phyloP scores from a whole-genome alignment of 2,113 vertebrate genomes.

The Heterocephalus glaber region DNA sequence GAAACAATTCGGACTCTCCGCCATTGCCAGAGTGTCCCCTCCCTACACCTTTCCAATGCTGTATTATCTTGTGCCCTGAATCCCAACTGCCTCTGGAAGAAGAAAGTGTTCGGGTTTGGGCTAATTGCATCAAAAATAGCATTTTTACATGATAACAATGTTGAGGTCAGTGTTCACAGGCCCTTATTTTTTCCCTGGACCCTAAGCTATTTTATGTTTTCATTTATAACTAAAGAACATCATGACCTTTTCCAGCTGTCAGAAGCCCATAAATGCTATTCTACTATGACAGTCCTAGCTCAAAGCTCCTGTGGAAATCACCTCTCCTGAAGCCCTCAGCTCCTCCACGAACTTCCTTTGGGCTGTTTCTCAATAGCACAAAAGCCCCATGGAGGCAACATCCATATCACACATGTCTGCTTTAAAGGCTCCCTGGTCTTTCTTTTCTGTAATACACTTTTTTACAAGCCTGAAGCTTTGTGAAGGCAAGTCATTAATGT shows the following conservation, averaged over 20 bases:
- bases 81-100: background rate
- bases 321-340: slow-evolving; percentile 24
- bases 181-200: slow-evolving; percentile 17
- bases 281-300: slow-evolving; percentile 36
- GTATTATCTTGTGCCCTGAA: background rate
- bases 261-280: slow-evolving; percentile 57
- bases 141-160: slow-evolving; percentile 36
- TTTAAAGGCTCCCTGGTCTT: slow-evolving; percentile 29
- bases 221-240: slow-evolving; percentile 52
- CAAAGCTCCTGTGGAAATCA: slow-evolving; percentile 2
- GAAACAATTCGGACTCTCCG: background rate
- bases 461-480: background rate
- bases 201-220: slow-evolving; percentile 52
- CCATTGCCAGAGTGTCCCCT: background rate
- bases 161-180: slow-evolving; percentile 49
- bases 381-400: background rate
- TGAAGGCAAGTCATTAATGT: background rate
- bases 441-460: background rate
- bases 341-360: slow-evolving; percentile 23
- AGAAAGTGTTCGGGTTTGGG: background rate
- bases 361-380: background rate
- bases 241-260: slow-evolving; percentile 62
- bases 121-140: slow-evolving; percentile 22
- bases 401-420: background rate
- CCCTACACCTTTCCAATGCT: background rate